Conservation (phyloP, 2,113 vertebrate species). For the Mesoclemmys tuberculata region DNA sequence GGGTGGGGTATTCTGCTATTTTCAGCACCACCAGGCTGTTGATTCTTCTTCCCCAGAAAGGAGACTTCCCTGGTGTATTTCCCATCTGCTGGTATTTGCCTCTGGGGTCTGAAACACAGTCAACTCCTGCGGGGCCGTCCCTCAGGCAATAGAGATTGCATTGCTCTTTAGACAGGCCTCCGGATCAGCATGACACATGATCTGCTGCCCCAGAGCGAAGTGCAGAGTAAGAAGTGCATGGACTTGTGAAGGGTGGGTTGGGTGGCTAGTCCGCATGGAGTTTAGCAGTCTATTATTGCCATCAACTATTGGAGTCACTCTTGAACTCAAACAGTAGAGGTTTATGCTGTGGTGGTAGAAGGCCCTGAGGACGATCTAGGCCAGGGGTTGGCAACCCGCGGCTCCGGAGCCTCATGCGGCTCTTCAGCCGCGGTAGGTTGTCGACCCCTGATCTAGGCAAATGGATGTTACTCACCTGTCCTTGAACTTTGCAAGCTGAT, state of each 20-base stretch:
- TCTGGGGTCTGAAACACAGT: not conserved
- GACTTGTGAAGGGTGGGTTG: not conserved
- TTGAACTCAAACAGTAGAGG: not conserved
- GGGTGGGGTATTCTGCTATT: not conserved
- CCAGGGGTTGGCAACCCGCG: no score
- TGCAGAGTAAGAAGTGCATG: fast-evolving
- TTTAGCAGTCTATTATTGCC: not conserved
- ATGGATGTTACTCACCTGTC: not conserved
- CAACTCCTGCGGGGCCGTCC: not conserved
- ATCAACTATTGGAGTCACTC: not conserved
- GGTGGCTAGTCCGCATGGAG: not conserved
- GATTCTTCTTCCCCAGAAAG: not conserved
- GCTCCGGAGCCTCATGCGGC: no score
- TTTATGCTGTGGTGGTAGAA: not conserved
- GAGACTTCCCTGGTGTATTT: not conserved
- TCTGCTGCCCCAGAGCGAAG: not conserved
- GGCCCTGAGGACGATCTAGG: not conserved
- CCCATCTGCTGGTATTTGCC: constrained; percentile 54
- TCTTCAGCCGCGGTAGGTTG: no score
- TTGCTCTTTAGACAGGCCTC: constrained; percentile 6
- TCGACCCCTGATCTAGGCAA: no score
- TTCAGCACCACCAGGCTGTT: not conserved
- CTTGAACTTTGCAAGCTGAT: not conserved
- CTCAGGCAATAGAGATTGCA: constrained; percentile 6
- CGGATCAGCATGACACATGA: not conserved